Percentiles rank a stretch among this genome's conserved stretches.
These are phyloP conservation scores for Laspeyria flexula DNA, from an alignment of 2,888 invertebrate genomes.

Conservation along the genomic window DNA sequence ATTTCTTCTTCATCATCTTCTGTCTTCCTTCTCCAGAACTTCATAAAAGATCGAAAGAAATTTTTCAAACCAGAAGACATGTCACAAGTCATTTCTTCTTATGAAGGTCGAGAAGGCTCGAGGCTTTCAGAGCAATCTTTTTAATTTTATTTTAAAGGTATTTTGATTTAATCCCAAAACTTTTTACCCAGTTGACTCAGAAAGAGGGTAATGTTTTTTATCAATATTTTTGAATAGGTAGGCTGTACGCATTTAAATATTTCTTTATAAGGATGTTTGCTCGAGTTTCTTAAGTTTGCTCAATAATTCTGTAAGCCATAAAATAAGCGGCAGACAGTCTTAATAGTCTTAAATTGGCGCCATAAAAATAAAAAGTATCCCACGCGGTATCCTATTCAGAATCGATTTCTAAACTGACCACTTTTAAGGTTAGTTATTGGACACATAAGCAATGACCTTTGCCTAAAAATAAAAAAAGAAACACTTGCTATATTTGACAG, in stretches of 20 bases:
- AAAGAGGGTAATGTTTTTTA: too few species aligned
- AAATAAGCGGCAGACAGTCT: neutral
- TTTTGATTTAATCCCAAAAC: too few species aligned
- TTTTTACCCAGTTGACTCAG: too few species aligned
- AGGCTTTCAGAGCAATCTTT: too few species aligned
- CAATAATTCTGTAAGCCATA: neutral
- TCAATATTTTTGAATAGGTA: too few species aligned
- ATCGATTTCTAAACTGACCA: neutral
- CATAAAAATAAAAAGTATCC: neutral
- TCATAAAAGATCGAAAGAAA: slow-evolving; percentile 30
- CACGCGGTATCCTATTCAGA: slow-evolving; percentile 7
- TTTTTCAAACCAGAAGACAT: slow-evolving; percentile 16
- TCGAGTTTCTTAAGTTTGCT: neutral
- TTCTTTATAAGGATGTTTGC: too few species aligned
- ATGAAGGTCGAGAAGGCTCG: too few species aligned
- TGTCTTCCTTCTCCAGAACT: slow-evolving; percentile 30
- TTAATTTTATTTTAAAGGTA: too few species aligned
- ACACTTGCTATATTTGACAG: neutral
- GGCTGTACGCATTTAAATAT: too few species aligned
- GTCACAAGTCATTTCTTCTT: slow-evolving; percentile 16
- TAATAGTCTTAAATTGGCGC: neutral
- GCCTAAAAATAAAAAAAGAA: neutral
- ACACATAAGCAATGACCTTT: neutral
- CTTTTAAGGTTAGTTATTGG: neutral
- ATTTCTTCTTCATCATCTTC: slow-evolving; percentile 40